phyloP scores from a whole-genome alignment of 2,888 invertebrate species.

The Chrysolina americana region DNA sequence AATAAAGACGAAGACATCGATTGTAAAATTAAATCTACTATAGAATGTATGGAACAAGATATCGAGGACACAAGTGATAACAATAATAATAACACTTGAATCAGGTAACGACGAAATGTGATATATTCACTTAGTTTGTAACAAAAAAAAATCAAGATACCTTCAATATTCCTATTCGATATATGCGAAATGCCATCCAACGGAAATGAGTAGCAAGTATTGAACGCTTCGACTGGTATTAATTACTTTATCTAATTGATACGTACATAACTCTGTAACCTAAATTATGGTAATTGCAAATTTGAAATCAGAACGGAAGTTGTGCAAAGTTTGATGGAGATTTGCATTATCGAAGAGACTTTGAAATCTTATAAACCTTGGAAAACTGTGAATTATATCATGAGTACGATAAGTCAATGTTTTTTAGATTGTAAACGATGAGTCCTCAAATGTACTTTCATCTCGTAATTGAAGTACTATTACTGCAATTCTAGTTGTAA shows the following conservation, averaged over 20 bases:
- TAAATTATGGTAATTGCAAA: constrained; percentile 30
- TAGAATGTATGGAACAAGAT: constrained; percentile 54
- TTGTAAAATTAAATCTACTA: constrained; percentile 50
- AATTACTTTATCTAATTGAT: constrained; percentile 27
- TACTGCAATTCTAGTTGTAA: neutral
- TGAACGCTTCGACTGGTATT: constrained; percentile 11
- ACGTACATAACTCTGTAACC: constrained; percentile 16
- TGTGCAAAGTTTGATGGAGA: constrained; percentile 23
- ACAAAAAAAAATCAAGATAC: constrained; percentile 5
- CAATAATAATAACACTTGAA: constrained; percentile 57
- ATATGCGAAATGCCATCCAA: constrained; percentile 12
- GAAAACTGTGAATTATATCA: constrained; percentile 17
- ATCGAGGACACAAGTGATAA: constrained; percentile 60
- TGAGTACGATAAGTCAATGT: neutral
- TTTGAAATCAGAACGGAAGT: constrained; percentile 33
- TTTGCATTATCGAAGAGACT: constrained; percentile 35
- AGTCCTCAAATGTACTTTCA: neutral
- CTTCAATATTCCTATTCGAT: constrained; percentile 17
- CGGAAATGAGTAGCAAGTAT: constrained; percentile 22
- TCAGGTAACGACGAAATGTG: constrained; percentile 24
- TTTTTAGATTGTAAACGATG: constrained; percentile 8
- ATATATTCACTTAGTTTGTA: constrained; percentile 27
- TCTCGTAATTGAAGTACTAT: neutral
- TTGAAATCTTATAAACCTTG: constrained; percentile 31
- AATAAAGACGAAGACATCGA: constrained; percentile 63